Evolutionary conservation across 2,888 invertebrate species (phyloP), one percentile per base, ranked within the genome.

Genomic region (Conistra vaccinii): DNA sequence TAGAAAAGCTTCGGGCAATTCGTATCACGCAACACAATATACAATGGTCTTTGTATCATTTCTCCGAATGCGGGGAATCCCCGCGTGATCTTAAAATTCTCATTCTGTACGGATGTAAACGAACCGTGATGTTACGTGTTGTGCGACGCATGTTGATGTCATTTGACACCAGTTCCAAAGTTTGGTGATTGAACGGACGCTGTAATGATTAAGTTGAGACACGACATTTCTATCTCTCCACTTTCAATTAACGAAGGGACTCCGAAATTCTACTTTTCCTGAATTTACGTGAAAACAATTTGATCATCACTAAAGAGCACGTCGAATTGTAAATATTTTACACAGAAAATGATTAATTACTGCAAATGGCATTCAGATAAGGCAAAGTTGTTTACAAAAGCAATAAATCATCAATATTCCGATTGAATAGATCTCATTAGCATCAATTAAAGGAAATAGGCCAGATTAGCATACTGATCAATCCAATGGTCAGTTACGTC

Each of bases 401-500:
- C 67, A 68, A 72, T 66, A 48, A 69, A 63, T 66, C 51, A 66
- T 85, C 39, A 76, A 72, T 83, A 86, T 87, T 83, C 87, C 35
- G 67, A 66, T 57, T 39, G 69, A 61, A 61, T 63, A 71, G 57
- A 26, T 58, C 71, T 83, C 83, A 76, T 83, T 79, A 78, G 51
- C 80, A 85, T 80, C 79, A 66, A 81, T 81, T 70, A 83, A 80
- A 72, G 79, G 79, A 63, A 79, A 80, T 73, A 76, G 48, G 66
- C 70, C 69, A 68, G 58, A 74, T 70, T 32, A 69, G 74, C 72
- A 83, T 87, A 78, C 69, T 45, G 73, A 87, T 78, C 63, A 73
- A 76, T 73, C 45, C 12, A 45, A 70, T 75, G 71, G 14, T 77
- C 58, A 80, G 82, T 39, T 71, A 62, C 10, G 55, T 62, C 35